These are phyloP conservation scores for Ennomos erosarius DNA, from an alignment of 2,888 invertebrate genomes.

Conservation along the genomic window DNA sequence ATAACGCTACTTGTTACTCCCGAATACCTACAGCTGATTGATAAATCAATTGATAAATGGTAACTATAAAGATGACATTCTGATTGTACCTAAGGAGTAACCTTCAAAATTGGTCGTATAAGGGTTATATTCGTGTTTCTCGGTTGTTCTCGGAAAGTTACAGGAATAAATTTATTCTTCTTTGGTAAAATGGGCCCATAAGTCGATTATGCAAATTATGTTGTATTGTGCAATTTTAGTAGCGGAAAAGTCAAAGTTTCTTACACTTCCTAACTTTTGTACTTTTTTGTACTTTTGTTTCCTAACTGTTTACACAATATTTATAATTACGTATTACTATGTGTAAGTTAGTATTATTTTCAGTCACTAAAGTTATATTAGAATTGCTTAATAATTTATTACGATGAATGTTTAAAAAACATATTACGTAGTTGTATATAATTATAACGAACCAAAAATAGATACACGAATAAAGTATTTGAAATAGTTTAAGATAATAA, in stretches of 20 bases:
- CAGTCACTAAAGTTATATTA: slow-evolving; percentile 38
- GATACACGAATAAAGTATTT: slow-evolving; percentile 60
- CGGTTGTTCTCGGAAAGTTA: neutral
- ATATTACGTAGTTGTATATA: slow-evolving; percentile 70
- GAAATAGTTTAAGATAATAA: slow-evolving; percentile 54
- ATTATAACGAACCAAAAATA: slow-evolving; percentile 62
- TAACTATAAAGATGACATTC: too few relatives aligned
- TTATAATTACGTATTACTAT: slow-evolving; percentile 2
- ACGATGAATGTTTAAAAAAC: slow-evolving; percentile 70
- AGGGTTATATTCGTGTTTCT: too few relatives aligned
- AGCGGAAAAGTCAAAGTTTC: neutral
- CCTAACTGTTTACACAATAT: slow-evolving; percentile 11
- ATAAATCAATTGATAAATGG: too few relatives aligned
- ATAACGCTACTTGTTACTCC: too few relatives aligned
- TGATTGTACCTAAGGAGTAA: too few relatives aligned
- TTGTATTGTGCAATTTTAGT: neutral
- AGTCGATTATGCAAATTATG: too few relatives aligned
- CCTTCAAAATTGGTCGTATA: too few relatives aligned
- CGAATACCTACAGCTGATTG: too few relatives aligned
- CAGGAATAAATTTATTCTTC: too few relatives aligned
- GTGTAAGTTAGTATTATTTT: slow-evolving; percentile 23
- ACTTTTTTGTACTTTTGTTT: too few relatives aligned
- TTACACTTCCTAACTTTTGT: slow-evolving; percentile 4
- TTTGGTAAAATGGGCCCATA: too few relatives aligned
- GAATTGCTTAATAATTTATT: slow-evolving; percentile 61